Conservation (phyloP, 2,888 invertebrate genomes). For the Caenorhabditis afra region DNA sequence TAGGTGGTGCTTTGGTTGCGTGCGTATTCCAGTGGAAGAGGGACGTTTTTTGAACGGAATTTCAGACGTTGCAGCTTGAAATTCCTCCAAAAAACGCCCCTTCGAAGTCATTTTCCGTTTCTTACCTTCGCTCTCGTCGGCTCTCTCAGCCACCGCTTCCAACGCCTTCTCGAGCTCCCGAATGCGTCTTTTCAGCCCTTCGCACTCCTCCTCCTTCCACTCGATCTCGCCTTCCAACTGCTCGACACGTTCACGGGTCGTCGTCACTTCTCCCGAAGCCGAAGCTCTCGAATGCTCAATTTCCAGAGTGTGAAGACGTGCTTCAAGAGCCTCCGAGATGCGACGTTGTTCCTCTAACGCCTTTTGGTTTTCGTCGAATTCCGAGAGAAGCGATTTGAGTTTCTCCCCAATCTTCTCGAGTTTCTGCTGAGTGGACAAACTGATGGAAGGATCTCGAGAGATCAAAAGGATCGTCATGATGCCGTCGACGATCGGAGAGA, state of each 20-base stretch:
- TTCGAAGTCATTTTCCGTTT: not conserved
- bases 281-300: not conserved
- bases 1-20: too few species aligned
- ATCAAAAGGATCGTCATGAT: slow-evolving; percentile 48
- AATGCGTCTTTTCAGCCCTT: slow-evolving; percentile 59
- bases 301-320: slow-evolving; percentile 53
- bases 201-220: slow-evolving; percentile 67
- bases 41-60: not conserved
- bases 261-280: slow-evolving; percentile 10
- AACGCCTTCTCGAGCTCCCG: slow-evolving; percentile 60
- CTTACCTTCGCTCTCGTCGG: slow-evolving; percentile 56
- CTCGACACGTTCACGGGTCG: slow-evolving; percentile 39
- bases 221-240: slow-evolving; percentile 65
- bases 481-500: slow-evolving; percentile 30
- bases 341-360: slow-evolving; percentile 59
- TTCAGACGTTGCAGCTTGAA: too few species aligned
- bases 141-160: slow-evolving; percentile 53
- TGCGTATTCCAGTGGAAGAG: not conserved
- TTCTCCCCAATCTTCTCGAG: slow-evolving; percentile 43
- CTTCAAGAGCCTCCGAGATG: slow-evolving; percentile 56
- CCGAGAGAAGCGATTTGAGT: slow-evolving; percentile 27
- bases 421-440: slow-evolving; percentile 25
- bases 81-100: not conserved
- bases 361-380: slow-evolving; percentile 44
- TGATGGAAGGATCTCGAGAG: slow-evolving; percentile 12